phyloP scores from a whole-genome alignment of 2,888 invertebrate species.

The Chrysolina oricalcia region DNA sequence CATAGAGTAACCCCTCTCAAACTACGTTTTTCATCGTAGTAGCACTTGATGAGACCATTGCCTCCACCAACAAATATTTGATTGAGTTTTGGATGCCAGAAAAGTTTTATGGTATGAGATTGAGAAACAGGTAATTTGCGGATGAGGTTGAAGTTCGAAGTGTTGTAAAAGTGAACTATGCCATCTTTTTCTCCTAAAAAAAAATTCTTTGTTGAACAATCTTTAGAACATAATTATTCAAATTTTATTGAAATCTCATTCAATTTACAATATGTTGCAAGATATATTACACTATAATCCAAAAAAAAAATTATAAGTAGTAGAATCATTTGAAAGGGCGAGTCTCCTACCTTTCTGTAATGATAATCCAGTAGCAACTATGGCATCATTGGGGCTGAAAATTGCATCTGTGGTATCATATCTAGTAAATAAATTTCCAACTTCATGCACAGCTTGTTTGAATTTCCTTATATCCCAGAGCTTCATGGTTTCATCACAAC shows the following conservation, averaged over 20 bases:
- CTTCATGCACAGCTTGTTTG: conserved; percentile 83
- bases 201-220: not conserved
- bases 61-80: conserved; percentile 95
- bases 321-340: not conserved
- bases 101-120: conserved; percentile 88
- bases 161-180: conserved; percentile 85
- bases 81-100: conserved; percentile 99
- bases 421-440: conserved; percentile 83
- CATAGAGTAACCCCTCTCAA: conserved; percentile 93
- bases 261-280: not conserved
- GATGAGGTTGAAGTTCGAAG: conserved; percentile 83
- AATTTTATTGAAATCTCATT: no score
- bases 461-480: conserved; percentile 94
- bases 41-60: conserved; percentile 91
- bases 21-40: conserved; percentile 91
- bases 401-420: conserved; percentile 88
- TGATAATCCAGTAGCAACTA: conserved; percentile 92
- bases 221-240: no score
- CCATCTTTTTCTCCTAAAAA: conserved; percentile 73
- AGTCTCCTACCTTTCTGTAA: conserved; percentile 75
- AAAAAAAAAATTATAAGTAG: not conserved
- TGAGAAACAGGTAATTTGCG: conserved; percentile 84
- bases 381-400: conserved; percentile 94
- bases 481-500: conserved; percentile 95
- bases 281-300: not conserved